A percentile compares a stretch with the other conserved stretches of the same genome.
Evolutionary conservation across 2,113 vertebrate species (phyloP).

Genomic region (Todiramphus chloris): DNA sequence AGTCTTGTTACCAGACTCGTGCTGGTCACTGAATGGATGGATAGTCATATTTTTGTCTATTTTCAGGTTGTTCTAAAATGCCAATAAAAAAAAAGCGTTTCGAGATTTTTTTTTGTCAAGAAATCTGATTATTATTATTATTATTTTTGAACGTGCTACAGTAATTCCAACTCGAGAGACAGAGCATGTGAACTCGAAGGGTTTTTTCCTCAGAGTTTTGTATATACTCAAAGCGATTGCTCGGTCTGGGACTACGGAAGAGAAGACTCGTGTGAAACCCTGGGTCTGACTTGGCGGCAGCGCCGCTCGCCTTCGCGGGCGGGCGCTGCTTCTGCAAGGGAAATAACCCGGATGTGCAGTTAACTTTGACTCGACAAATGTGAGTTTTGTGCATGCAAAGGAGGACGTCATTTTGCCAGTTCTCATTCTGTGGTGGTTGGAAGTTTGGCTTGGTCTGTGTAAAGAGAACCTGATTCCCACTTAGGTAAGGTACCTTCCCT

Average conservation of each 20-base stretch:
- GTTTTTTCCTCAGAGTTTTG: constrained; percentile 45
- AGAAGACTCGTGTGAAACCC: background rate
- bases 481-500: constrained; percentile 3
- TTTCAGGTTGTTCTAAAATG: constrained; percentile 57
- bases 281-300: background rate
- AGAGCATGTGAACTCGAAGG: constrained; percentile 25
- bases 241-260: constrained; percentile 4
- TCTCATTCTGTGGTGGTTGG: constrained; percentile 50
- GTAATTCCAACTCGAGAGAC: background rate
- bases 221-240: constrained; percentile 34
- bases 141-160: background rate
- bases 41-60: constrained; percentile 14
- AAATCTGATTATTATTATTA: background rate
- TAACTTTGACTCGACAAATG: constrained; percentile 7
- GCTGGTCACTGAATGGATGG: constrained; percentile 24
- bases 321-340: background rate
- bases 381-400: constrained; percentile 47
- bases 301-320: background rate
- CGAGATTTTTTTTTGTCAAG: constrained; percentile 31
- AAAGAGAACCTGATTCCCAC: constrained; percentile 25
- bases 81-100: constrained; percentile 33
- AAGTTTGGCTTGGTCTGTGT: constrained; percentile 45
- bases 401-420: constrained; percentile 22
- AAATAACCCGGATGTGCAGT: constrained; percentile 28
- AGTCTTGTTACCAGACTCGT: constrained; percentile 35